phyloP scores from a whole-genome alignment of 2,797 vertebrate species.

The Chelidonichthys spinosus region DNA sequence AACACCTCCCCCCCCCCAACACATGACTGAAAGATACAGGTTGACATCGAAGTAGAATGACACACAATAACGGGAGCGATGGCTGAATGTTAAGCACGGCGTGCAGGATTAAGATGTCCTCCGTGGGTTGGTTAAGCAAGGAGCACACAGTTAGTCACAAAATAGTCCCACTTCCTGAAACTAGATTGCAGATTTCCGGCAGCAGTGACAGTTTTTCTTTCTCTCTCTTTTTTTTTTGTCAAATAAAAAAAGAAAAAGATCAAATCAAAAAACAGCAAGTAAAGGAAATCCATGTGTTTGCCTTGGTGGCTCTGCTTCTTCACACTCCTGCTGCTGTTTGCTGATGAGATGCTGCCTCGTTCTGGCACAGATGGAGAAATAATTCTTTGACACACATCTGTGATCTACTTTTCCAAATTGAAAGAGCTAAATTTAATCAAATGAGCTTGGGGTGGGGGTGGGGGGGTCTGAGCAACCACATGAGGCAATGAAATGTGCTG shows the following conservation, averaged over 20 bases:
- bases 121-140: slow-evolving; percentile 17
- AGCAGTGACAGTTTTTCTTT: background rate
- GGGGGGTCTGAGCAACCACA: slow-evolving; percentile 64
- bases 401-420: slow-evolving; percentile 82
- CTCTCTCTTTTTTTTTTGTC: too few species aligned
- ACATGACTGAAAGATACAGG: slow-evolving; percentile 64
- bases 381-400: slow-evolving; percentile 78
- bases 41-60: slow-evolving; percentile 55
- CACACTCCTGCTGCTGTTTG: slow-evolving; percentile 31
- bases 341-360: slow-evolving; percentile 32
- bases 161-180: background rate
- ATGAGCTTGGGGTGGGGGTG: slow-evolving; percentile 63
- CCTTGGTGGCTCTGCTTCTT: slow-evolving; percentile 2
- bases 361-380: slow-evolving; percentile 53
- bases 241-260: too few species aligned
- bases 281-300: background rate
- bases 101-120: slow-evolving; percentile 41
- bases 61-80: slow-evolving; percentile 39
- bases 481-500: slow-evolving; percentile 71
- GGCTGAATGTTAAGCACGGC: slow-evolving; percentile 58
- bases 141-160: background rate
- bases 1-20: background rate
- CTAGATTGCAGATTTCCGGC: background rate
- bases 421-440: slow-evolving; percentile 83
- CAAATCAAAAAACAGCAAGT: background rate